Percentiles rank a stretch among this genome's conserved stretches.
Conservation (phyloP, 30 jellyfish, hydroid and myxozoan genomes). For the Aurelia sp. region DNA sequence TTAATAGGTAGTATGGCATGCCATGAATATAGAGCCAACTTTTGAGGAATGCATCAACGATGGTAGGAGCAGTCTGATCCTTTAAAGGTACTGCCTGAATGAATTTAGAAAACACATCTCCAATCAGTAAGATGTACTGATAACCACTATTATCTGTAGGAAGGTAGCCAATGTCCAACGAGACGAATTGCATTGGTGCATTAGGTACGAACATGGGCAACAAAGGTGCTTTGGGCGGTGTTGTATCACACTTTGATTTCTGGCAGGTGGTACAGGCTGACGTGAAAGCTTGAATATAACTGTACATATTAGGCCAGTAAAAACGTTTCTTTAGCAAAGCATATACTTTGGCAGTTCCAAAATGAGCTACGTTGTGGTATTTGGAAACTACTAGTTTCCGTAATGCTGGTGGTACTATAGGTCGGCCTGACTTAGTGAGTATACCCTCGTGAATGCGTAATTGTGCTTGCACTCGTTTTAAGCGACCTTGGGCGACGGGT, state of each 20-base stretch:
- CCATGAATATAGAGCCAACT: conserved; percentile 36
- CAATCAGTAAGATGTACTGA: conserved; percentile 49
- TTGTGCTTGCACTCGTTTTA: too few relatives aligned
- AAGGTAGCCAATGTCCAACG: conserved; percentile 51
- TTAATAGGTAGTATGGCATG: conserved; percentile 34
- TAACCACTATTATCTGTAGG: conserved; percentile 51
- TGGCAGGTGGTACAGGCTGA: conserved; percentile 46
- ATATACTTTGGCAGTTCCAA: conserved; percentile 56
- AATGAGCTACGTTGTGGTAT: conserved; percentile 40
- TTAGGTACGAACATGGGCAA: conserved; percentile 44
- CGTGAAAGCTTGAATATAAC: conserved; percentile 18
- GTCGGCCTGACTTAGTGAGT: conserved; percentile 55
- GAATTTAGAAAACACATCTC: conserved; percentile 55
- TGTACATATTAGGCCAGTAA: conserved; percentile 69
- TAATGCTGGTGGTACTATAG: conserved; percentile 41
- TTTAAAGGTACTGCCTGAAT: conserved; percentile 64
- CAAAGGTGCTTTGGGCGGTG: conserved; percentile 72
- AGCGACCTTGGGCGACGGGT: conserved; percentile 39
- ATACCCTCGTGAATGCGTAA: conserved; percentile 41
- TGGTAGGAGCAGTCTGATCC: conserved; percentile 52
- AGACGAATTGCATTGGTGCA: conserved; percentile 60
- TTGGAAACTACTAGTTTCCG: conserved; percentile 21
- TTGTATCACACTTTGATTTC: conserved; percentile 46
- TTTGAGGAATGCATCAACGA: conserved; percentile 37
- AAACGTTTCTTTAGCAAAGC: conserved; percentile 48